Base-by-base conservation (phyloP, 2,888 invertebrate species). In the Drosophila anceps region DNA sequence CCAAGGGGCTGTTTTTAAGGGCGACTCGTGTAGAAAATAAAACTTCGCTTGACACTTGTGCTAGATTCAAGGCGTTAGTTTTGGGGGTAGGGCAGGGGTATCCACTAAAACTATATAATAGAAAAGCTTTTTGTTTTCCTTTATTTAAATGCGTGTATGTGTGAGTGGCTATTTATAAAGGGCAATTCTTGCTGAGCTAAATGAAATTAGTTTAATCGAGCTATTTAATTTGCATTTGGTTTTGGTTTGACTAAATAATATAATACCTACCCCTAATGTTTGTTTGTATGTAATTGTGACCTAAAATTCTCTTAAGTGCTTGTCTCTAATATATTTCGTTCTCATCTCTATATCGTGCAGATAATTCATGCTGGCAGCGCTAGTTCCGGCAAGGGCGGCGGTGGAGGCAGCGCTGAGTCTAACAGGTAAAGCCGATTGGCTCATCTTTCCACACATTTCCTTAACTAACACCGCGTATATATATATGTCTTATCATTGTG, bases 351-450 rank as follows among this genome's bases (percentile, higher is more conserved):
- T 69, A 15, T 33, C 91, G 62, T 94, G n/a, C 93, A 95, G 95
- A 95, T 95, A 94, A 95, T 95, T 91, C 95, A 95, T 92, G 73
- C 84, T 31, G 92, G 94, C 94, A 94, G 94, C 79, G 67, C 61
- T 7, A 92, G 94, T 94, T 94, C 94, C 75, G 91, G 94, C 74
- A 93, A 94, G 83, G 92, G 93, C 76, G 93, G 94, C 81, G 93
- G 93, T 81, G 94, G 77, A 79, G 93, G 93, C 84, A 94, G 77
- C 77, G 81, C 82, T 71, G 91, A 95, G 92, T 93, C 94, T 67
- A 93, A 94, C 83, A 95, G 95, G 95, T 95, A 93, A 94, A 29
- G 27, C 57, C 33, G 27, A 1, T 18, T 33, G 59, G 37, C 61
- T 51, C 48, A 39, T 33, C 41, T 58, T 20, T 46, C 5, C n/a